Conservation (phyloP, 2,113 vertebrate species). For the Siniperca knerii region DNA sequence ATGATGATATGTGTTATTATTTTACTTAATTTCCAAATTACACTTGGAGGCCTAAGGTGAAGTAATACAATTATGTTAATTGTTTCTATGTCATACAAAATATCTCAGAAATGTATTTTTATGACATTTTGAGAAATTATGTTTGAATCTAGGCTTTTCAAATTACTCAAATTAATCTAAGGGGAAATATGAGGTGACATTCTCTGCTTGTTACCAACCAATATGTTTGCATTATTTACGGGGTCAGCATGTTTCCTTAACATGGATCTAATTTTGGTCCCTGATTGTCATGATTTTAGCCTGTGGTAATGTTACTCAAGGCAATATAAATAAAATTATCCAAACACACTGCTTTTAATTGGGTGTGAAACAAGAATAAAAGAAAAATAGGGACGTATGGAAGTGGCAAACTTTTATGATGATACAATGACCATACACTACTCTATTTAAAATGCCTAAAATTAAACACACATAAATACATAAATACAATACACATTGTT, state of each 20-base stretch:
- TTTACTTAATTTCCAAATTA: background rate
- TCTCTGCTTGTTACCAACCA: background rate
- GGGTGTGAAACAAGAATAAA: background rate
- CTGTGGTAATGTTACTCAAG: background rate
- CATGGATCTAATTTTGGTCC: background rate
- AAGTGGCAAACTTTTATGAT: too few relatives aligned
- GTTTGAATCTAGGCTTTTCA: too few relatives aligned
- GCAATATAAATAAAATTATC: background rate
- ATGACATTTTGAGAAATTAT: too few relatives aligned
- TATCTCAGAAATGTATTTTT: too few relatives aligned
- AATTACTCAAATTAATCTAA: too few relatives aligned
- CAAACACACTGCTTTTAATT: background rate
- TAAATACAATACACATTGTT: background rate
- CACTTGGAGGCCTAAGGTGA: background rate
- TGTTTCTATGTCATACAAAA: background rate
- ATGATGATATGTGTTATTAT: background rate
- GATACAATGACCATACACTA: too few relatives aligned
- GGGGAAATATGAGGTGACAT: too few relatives aligned
- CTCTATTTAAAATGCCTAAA: background rate
- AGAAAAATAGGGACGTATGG: background rate
- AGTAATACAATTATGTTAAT: background rate
- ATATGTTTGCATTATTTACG: background rate
- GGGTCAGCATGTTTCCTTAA: background rate
- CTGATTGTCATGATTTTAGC: background rate
- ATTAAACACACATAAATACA: background rate